Evolutionary conservation across 2,888 invertebrate genomes (phyloP), one percentile per base, ranked within the genome.

Genomic region (Lithophane socia): DNA sequence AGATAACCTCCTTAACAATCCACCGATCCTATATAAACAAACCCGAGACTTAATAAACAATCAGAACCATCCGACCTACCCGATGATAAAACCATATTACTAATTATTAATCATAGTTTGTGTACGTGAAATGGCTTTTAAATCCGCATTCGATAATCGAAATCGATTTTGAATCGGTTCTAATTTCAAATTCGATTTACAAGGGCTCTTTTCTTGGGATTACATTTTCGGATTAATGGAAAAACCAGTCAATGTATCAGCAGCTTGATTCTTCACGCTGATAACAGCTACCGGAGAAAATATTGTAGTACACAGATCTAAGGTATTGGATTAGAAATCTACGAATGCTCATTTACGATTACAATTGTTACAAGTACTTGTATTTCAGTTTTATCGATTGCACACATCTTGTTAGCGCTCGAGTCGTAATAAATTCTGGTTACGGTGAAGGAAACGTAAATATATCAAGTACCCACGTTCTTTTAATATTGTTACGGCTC

Each of bases 21-120:
- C 90, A 85, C 87, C 90, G 92, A 94, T 96, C 95, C 96, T 96
- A 92, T 92, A 91, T 91, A 93, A 95, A 96, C 95, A 95, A 89
- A 90, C 89, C 90, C 74, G 85, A 91, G 92, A 92, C 90, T 93
- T 92, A 89, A 92, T 91, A 91, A 89, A 90, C 89, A 89, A 89
- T 89, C 89, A 88, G 65, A 86, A 77, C 78, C 79, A 77, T 67
- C 76, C 79, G 83, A 87, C 85, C 85, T 88, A 88, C 85, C 87
- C 79, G 78, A 83, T 88, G 89, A 90, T 90, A 90, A 90, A 89
- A 88, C 84, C 85, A n/a, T 81, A 80, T 79, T 82, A 83, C 72
- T 71, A 79, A 80, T 82, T 80, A 74, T 65, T 77, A 69, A 77
- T 79, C 79, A 80, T 71, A 73, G 72, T 79, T 66, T 37, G 73